Evolutionary conservation across 2,113 vertebrate species (phyloP), one percentile per base, ranked within the genome.

Genomic region (Crypturellus undulatus): DNA sequence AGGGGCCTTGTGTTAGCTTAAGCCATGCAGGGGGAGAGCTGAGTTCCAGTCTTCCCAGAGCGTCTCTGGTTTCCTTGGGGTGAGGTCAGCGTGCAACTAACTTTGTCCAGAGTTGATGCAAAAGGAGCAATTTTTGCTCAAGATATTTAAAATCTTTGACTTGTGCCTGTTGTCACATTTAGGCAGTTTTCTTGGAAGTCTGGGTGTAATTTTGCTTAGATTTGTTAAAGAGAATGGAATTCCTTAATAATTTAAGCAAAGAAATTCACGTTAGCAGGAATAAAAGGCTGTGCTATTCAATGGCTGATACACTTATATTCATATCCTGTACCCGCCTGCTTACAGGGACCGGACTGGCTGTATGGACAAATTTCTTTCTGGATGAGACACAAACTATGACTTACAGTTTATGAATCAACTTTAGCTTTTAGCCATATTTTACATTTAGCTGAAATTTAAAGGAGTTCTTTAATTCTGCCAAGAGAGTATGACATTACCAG

Each of bases 391-490:
- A 79, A 60, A 60, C 54, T 85, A 14, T 63, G 75, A 51, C 49
- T 62, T 67, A 28, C 36, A 67, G 8, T 47, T 84, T 62, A 34
- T 38, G 52, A 43, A 71, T 45, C 58, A 54, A 10, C 13, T 76
- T 71, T 42, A 65, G 26, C 4, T 67, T 93, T 68, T 49, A 71
- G 62, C 38, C 32, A 7, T 59, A 40, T 68, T 84, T 78, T 42
- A 45, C 15, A 12, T 87, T 79, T 36, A 75, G 17, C n/a, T 95
- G 88, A 82, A 94, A 59, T 60, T 32, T 38, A 56, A 92, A 93
- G 8, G n/a, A 62, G 59, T 4, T 10, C 12, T 54, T 56, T 76
- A 13, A 15, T 3, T 58, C 89, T 91, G 62, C 40, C 59, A 76
- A 65, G 40, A 22, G 52, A 73, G 62, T 26, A 5, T 24, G 62